Percentiles rank a stretch among this genome's conserved stretches.
Conservation (phyloP, 2,888 invertebrate species). For the Phortica okadai region DNA sequence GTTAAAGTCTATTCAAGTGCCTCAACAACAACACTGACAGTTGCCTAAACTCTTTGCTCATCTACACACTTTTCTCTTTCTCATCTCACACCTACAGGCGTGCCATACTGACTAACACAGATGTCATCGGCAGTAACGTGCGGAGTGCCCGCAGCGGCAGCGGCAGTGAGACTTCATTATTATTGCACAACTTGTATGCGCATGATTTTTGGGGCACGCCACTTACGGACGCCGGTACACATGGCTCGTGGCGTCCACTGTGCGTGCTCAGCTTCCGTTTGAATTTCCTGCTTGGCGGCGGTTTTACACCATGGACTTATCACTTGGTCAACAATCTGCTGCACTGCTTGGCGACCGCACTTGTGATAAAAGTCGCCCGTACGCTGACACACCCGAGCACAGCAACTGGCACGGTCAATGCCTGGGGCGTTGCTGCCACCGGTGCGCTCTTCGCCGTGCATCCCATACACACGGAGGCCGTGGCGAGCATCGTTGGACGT, state of each 20-base stretch:
- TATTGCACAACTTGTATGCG: conserved; percentile 80
- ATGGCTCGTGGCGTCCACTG: conserved; percentile 96
- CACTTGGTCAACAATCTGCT: conserved; percentile 90
- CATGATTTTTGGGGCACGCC: conserved; percentile 99
- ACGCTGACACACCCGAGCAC: conserved; percentile 77
- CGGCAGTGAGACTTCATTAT: conserved; percentile 18
- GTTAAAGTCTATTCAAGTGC: background rate
- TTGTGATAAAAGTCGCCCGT: conserved; percentile 87
- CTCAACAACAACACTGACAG: background rate
- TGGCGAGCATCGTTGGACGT: conserved; percentile 94
- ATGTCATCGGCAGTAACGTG: conserved; percentile 83
- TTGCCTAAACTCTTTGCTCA: no score
- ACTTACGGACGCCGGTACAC: conserved; percentile 92
- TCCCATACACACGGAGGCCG: conserved; percentile 97
- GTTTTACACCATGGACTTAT: conserved; percentile 86
- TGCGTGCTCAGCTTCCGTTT: conserved; percentile 92
- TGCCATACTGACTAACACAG: conserved; percentile 95
- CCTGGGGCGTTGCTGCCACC: conserved; percentile 83
- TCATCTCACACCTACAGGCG: conserved; percentile 83
- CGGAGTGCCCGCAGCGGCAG: conserved; percentile 79
- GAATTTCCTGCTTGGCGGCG: conserved; percentile 84
- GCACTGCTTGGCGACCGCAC: conserved; percentile 88
- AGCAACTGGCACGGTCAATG: conserved; percentile 75
- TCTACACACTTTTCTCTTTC: conserved; percentile 48
- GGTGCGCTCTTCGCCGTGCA: conserved; percentile 94